A percentile compares a stretch with the other conserved stretches of the same genome.
Conservation (phyloP, 2,797 vertebrate genomes). For the Myotis daubentonii region DNA sequence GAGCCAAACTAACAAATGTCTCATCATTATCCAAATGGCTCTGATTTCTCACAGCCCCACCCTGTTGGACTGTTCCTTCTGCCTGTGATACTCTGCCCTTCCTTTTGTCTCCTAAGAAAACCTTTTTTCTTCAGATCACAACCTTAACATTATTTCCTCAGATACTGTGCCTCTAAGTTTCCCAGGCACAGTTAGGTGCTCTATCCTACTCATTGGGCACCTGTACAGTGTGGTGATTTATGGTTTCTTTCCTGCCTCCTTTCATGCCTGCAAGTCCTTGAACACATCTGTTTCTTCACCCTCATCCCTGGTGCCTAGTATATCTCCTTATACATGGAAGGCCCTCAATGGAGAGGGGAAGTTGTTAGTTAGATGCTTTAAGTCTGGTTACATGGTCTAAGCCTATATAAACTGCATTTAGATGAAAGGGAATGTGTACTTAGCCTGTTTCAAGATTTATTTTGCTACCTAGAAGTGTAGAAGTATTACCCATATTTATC, state of each 20-base stretch:
- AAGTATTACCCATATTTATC: not conserved
- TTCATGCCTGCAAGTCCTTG: not conserved
- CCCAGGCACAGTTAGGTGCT: not conserved
- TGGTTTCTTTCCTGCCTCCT: not conserved
- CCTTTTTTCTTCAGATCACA: not conserved
- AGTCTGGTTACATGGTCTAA: constrained; percentile 5
- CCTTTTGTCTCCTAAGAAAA: not conserved
- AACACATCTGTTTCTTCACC: not conserved
- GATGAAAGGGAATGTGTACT: not conserved
- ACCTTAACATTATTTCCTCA: not conserved
- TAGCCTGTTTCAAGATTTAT: not conserved
- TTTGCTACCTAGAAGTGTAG: constrained; percentile 21
- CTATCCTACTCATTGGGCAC: not conserved
- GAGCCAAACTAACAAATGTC: not conserved
- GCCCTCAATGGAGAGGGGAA: not conserved
- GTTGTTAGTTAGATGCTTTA: constrained; percentile 16
- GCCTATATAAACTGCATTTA: not conserved
- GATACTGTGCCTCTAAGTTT: no score
- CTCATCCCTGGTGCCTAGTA: not conserved
- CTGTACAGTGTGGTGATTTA: not conserved
- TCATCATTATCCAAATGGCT: not conserved
- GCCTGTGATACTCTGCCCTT: not conserved
- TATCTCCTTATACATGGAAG: not conserved
- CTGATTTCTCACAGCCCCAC: not conserved
- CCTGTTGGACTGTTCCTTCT: not conserved